Base-by-base conservation (phyloP, 2,113 vertebrate species). In the Oreochromis niloticus region DNA sequence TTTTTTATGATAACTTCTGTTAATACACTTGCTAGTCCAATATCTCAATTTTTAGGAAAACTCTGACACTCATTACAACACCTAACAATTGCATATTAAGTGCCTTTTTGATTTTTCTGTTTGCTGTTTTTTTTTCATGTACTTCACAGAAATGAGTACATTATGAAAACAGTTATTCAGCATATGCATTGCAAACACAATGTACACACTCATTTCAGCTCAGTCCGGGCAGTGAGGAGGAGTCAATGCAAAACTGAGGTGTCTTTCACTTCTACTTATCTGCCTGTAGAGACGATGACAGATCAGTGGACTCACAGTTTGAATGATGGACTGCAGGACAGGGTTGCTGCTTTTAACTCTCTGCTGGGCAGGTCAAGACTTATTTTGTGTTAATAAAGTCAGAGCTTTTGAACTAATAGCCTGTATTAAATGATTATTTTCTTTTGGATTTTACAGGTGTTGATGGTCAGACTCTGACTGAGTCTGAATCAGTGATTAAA, bases 271-370 rank as follows among this genome's bases (percentile, higher is more conserved):
- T 41, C 19, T 68, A 24, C 34, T 68, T 68, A 41, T 68, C 0
- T 41, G 36, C 19, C 11, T 68, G 63, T 22, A 22, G 11, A 68
- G 11, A 24, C 7, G 1, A 41, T 68, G 7, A 22, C 19, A 68
- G n/a, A 68, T 41, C 36, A 41, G 36, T 68, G 63, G 36, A 68
- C 19, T 22, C 0, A 0, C 19, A 39, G 19, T 0, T 68, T 14
- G 63, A 68, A 71, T 41, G 63, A 71, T 71, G 63, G 63, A 71
- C 0, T 71, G 36, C 0, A 71, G n/a, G 36, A 41, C 63, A 68
- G 3, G 63, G 36, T 41, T 41, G 12, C 63, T n/a, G n/a, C n/a
- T n/a, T n/a, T n/a, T n/a, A n/a, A n/a, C n/a, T n/a, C n/a, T n/a
- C n/a, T n/a, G n/a, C n/a, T n/a, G n/a, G n/a, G n/a, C n/a, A n/a